Base-by-base conservation (phyloP, 2,888 invertebrate genomes). In the Mallateleia sp. region DNA sequence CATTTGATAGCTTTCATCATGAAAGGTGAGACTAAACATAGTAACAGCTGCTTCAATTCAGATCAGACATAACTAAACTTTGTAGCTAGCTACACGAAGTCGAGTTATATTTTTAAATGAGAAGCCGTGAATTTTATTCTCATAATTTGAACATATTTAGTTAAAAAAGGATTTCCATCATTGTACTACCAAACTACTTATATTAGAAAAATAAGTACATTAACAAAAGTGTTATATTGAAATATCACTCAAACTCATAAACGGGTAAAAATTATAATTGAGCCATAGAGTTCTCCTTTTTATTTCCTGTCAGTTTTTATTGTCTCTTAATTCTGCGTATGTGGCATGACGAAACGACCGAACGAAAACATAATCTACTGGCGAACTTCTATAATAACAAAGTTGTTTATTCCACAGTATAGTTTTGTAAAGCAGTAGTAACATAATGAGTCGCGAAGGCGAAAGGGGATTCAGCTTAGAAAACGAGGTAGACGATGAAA, bases 1-100 rank as follows among this genome's bases (percentile, higher is more conserved):
- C 91, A 92, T 90, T 90, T 88, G 92, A 92, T 92, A 92, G 91
- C 89, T 90, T 90, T 89, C 90, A 89, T 87, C 85, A 86, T 82
- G 90, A 66, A 79, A 87, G 85, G 83, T 74, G 85, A 84, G 79
- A 86, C 81, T 85, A 89, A 85, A 86, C 82, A 79, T 80, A 88
- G 86, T 74, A 85, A 82, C 90, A 92, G 91, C 90, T 92, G 92
- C 90, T 88, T 90, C 85, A 91, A 90, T 92, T 93, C 91, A 91
- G 93, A 93, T 93, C 88, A 91, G 92, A 93, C 93, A 90, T 92
- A 93, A 94, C 94, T 93, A 93, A 94, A 94, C 92, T 91, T 83
- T 89, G 72, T 81, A 80, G 67, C 34, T 87, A 52, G 47, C 25
- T 86, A 45, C 47, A 54, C 54, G 79, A 87, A 83, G 71, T 58